Percentiles rank a stretch among this genome's conserved stretches.
These are phyloP conservation scores for Lymantria dispar DNA, from an alignment of 2,888 invertebrate genomes.

Conservation along the genomic window DNA sequence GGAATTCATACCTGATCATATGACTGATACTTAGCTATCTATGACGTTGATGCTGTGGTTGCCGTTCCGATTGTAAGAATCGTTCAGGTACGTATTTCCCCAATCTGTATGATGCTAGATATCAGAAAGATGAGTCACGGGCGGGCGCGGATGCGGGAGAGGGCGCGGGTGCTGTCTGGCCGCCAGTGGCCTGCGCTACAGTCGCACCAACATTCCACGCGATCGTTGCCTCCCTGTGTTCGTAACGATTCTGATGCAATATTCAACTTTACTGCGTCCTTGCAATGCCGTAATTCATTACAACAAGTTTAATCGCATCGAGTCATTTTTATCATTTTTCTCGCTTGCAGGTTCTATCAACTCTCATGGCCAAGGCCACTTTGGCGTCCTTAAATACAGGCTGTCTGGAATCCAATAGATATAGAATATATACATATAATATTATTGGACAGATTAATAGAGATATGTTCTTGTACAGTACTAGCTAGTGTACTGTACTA, in stretches of 20 bases:
- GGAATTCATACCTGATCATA: constrained; percentile 24
- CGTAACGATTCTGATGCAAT: constrained; percentile 77
- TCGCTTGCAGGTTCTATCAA: constrained; percentile 53
- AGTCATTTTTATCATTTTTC: constrained; percentile 73
- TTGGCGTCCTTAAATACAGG: constrained; percentile 23
- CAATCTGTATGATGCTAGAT: constrained; percentile 49
- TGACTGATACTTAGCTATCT: constrained; percentile 22
- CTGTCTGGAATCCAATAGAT: too few species aligned
- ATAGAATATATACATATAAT: too few species aligned
- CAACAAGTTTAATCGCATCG: constrained; percentile 72
- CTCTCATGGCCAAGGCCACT: constrained; percentile 63
- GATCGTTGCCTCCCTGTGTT: constrained; percentile 74
- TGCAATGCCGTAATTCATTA: constrained; percentile 82
- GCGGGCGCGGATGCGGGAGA: constrained; percentile 29
- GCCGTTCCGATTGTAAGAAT: constrained; percentile 45
- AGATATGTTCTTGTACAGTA: too few species aligned
- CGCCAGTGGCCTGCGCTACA: constrained; percentile 17
- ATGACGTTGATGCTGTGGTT: constrained; percentile 56
- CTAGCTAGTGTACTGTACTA: too few species aligned
- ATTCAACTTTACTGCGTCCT: constrained; percentile 82
- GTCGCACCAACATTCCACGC: constrained; percentile 66
- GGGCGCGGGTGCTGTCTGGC: constrained; percentile 31
- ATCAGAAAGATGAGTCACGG: constrained; percentile 60
- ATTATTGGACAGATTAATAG: too few species aligned
- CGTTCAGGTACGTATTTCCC: constrained; percentile 62